phyloP scores from a whole-genome alignment of 2,797 vertebrate species.

The Periparus ater region DNA sequence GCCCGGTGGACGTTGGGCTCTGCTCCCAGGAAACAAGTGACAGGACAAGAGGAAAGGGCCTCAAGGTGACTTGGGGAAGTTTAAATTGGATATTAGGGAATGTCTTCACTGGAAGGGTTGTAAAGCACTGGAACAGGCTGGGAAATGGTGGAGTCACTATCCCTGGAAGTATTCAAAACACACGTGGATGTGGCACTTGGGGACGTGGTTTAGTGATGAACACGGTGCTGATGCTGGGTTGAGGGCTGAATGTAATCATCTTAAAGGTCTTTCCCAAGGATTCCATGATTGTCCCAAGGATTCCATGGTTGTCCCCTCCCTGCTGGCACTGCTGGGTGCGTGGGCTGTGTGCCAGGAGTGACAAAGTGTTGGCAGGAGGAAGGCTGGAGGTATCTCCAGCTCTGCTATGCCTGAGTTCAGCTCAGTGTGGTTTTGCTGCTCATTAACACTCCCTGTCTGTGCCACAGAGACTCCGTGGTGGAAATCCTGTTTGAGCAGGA shows the following conservation, averaged over 20 bases:
- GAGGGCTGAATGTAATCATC: background rate
- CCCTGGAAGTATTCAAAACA: background rate
- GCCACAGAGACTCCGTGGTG: conserved; percentile 89
- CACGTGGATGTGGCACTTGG: background rate
- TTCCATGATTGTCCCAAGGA: background rate
- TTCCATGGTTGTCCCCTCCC: background rate
- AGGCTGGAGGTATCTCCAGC: background rate
- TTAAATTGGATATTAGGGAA: background rate
- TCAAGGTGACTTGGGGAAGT: background rate
- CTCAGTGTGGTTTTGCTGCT: background rate
- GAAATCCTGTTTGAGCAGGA: conserved; percentile 98
- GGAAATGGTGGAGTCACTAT: background rate
- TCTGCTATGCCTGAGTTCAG: background rate
- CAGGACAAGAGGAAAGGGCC: background rate
- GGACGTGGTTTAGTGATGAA: fast-evolving
- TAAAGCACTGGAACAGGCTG: background rate
- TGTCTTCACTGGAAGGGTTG: background rate
- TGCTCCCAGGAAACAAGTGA: background rate
- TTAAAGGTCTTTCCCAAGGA: background rate
- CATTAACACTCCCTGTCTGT: background rate
- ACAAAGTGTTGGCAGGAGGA: background rate
- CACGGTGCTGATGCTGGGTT: background rate
- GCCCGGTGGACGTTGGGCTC: background rate
- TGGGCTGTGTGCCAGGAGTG: background rate
- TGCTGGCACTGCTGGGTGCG: fast-evolving